Evolutionary conservation across 2,888 invertebrate genomes (phyloP).

Genomic region (Auanema sp.): DNA sequence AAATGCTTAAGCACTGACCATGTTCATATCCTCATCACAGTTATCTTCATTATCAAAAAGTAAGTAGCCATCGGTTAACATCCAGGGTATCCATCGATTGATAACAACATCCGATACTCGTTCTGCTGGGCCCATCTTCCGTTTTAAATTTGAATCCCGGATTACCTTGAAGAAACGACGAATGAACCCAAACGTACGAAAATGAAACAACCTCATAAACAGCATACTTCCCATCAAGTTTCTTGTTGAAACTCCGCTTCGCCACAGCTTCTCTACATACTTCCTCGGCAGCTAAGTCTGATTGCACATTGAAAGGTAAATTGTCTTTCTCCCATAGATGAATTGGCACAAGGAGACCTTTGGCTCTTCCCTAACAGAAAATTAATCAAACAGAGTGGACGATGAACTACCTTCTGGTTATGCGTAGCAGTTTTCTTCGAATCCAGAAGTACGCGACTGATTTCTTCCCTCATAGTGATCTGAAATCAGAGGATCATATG

Average conservation of each 20-base stretch:
- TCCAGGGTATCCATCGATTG: slow-evolving; percentile 39
- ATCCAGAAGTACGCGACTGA: slow-evolving; percentile 20
- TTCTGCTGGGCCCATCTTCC: slow-evolving; percentile 29
- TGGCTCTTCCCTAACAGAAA: slow-evolving; percentile 35
- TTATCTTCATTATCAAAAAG: slow-evolving; percentile 33
- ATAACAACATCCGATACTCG: slow-evolving; percentile 35
- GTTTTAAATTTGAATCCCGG: slow-evolving; percentile 23
- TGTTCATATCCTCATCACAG: slow-evolving; percentile 24
- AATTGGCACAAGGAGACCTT: slow-evolving; percentile 56
- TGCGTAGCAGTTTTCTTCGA: too few relatives aligned
- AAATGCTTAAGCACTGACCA: slow-evolving; percentile 14
- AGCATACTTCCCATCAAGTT: slow-evolving; percentile 38
- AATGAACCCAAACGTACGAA: background rate
- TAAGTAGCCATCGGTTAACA: slow-evolving; percentile 29
- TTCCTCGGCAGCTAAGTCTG: slow-evolving; percentile 46
- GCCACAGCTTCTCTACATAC: slow-evolving; percentile 33
- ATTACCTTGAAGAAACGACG: slow-evolving; percentile 19
- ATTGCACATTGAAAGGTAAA: slow-evolving; percentile 58
- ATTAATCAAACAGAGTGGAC: too few relatives aligned
- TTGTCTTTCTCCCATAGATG: slow-evolving; percentile 60
- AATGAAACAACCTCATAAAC: slow-evolving; percentile 45
- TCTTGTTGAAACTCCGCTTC: slow-evolving; percentile 30
- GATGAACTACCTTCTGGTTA: too few relatives aligned
- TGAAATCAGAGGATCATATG: slow-evolving; percentile 14
- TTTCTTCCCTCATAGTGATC: slow-evolving; percentile 31